Percentiles rank a stretch among this genome's conserved stretches.
Conservation (phyloP, 2,797 vertebrate species). For the Molossus alvarezi region DNA sequence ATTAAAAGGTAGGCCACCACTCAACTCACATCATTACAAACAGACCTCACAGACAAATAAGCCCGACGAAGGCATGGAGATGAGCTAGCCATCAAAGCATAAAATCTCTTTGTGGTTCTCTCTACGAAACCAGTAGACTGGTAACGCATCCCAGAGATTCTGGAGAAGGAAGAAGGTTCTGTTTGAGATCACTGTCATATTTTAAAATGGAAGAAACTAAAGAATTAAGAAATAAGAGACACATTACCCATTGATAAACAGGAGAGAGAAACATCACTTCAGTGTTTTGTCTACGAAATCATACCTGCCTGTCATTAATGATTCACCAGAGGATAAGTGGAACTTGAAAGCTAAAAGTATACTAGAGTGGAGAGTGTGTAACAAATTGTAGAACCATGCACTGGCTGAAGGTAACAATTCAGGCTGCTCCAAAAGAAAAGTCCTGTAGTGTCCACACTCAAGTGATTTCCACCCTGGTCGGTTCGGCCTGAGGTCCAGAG, state of each 20-base stretch:
- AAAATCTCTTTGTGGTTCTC: background rate
- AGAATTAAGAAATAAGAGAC: background rate
- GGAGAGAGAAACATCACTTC: background rate
- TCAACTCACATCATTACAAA: background rate
- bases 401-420: background rate
- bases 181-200: background rate
- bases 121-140: background rate
- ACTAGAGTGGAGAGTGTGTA: background rate
- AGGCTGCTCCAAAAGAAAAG: background rate
- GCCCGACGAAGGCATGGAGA: background rate
- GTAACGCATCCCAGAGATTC: background rate
- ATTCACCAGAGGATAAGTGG: background rate
- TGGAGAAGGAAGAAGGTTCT: background rate
- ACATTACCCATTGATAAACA: background rate
- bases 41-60: background rate
- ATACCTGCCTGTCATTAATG: background rate
- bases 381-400: background rate
- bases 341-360: background rate
- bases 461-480: background rate
- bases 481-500: too few species aligned
- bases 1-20: background rate
- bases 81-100: background rate
- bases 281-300: background rate
- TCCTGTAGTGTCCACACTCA: background rate
- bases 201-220: slow-evolving; percentile 2